A percentile compares a stretch with the other conserved stretches of the same genome.
phyloP scores from a whole-genome alignment of 2,888 invertebrate species.

The Diarsia dahlii region DNA sequence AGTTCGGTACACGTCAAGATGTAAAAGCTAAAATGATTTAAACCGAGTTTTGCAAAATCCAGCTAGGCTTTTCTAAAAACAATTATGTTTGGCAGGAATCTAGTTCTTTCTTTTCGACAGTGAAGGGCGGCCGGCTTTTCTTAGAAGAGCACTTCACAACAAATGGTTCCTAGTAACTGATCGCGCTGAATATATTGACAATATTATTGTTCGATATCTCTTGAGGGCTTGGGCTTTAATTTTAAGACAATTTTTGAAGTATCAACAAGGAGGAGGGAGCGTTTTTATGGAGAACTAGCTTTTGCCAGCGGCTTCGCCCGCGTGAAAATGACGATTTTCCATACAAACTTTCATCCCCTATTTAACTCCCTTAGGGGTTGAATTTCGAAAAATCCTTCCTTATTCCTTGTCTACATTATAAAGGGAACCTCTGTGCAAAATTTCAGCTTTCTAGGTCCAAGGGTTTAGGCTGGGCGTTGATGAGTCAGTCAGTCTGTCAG shows the following conservation, averaged over 20 bases:
- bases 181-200: constrained; percentile 8
- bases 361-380: too few relatives aligned
- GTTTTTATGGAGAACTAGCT: not conserved
- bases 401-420: too few relatives aligned
- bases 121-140: not conserved
- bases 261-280: not conserved
- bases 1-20: not conserved
- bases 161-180: constrained; percentile 4
- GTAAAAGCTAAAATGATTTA: not conserved
- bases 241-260: not conserved
- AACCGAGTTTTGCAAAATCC: not conserved
- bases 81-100: not conserved
- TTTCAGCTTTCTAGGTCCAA: too few relatives aligned
- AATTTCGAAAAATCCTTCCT: too few relatives aligned
- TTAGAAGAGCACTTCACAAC: not conserved
- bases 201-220: constrained; percentile 5
- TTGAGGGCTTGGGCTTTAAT: not conserved
- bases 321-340: too few relatives aligned
- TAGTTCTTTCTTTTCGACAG: not conserved
- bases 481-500: too few relatives aligned
- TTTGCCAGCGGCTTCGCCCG: too few relatives aligned
- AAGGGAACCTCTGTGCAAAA: too few relatives aligned
- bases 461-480: too few relatives aligned
- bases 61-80: not conserved
- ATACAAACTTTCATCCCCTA: too few relatives aligned